These are phyloP conservation scores for Drosophila hydei DNA, from an alignment of 1,140 invertebrate species.

Conservation along the genomic window DNA sequence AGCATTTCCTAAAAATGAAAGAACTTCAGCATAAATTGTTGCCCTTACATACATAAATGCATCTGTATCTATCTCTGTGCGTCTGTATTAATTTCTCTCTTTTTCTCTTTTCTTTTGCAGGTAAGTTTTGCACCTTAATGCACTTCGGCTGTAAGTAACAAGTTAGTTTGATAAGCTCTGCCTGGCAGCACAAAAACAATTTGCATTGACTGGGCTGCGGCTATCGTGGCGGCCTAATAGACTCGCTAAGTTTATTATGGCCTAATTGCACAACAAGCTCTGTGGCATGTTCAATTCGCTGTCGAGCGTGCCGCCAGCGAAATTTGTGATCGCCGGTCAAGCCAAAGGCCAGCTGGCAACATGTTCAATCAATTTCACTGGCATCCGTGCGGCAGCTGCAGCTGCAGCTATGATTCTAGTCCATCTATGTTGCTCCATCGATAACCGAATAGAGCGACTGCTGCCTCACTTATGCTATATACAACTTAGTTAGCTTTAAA, in stretches of 20 bases:
- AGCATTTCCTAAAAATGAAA: too few relatives aligned
- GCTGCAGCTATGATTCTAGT: too few relatives aligned
- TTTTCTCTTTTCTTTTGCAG: constrained; percentile 28
- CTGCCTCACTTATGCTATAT: too few relatives aligned
- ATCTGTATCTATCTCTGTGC: too few relatives aligned
- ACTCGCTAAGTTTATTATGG: constrained; percentile 18
- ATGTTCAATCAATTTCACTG: constrained; percentile 64
- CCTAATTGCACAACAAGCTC: neutral
- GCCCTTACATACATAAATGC: neutral
- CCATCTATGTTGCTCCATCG: constrained; percentile 30
- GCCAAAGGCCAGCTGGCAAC: constrained; percentile 35
- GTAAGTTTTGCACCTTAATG: constrained; percentile 19
- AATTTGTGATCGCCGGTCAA: constrained; percentile 6
- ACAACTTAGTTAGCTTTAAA: too few relatives aligned
- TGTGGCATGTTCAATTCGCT: neutral
- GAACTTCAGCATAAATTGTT: too few relatives aligned
- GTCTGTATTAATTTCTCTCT: neutral
- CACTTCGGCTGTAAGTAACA: neutral
- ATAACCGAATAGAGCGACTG: neutral
- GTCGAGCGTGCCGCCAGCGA: neutral
- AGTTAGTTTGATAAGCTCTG: constrained; percentile 17
- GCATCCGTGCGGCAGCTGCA: constrained; percentile 23
- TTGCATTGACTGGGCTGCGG: constrained; percentile 9
- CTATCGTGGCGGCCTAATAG: neutral
- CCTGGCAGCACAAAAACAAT: neutral